Base-by-base conservation (phyloP, 2,888 invertebrate genomes). In the Dicranocentrus wangi region DNA sequence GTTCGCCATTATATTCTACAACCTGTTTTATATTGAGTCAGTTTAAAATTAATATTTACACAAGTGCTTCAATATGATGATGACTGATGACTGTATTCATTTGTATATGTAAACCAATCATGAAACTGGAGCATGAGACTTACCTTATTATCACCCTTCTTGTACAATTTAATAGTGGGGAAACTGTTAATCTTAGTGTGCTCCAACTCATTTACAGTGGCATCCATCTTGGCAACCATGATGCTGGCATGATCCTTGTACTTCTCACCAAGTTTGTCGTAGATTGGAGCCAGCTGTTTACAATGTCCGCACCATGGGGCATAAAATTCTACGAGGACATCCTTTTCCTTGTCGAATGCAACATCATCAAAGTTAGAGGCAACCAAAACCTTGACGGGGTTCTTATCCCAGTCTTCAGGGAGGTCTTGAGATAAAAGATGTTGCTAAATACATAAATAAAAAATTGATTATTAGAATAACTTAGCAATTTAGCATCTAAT, bases 281-380 rank as follows among this genome's bases (percentile, higher is more conserved):
- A 99, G 90, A 98, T 98, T 27, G 99, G 99, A 73, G 92, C 95
- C 88, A 99, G 91, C 89, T 98, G 96, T 89, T 99, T 98, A 93
- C 99, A 77, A 23, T 69, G 70, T 43, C 75, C 75, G 28, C 95
- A 96, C 99, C 99, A 99, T 82, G 99, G 98, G 71, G 98, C 98
- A 90, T 98, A 99, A 91, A 99, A 99, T 91, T 99, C 99, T 85
- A 99, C 98, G 80, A 99, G 92, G 66, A 99, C 99, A 88, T 93
- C 93, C 91, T 98, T 99, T 86, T 90, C 91, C 87, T 92, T 91
- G 89, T 99, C 94, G 85, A 94, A 92, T 66, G 93, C 99, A 86
- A 99, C 94, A 86, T 94, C 93, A 87, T 96, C 95, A 89, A 99
- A 99, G 92, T 99, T 99, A 89, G 93, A 94, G 84, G 98, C 94